Percentiles rank a stretch among this genome's conserved stretches.
phyloP scores from a whole-genome alignment of 2,113 vertebrate species.

The Geothlypis trichas region DNA sequence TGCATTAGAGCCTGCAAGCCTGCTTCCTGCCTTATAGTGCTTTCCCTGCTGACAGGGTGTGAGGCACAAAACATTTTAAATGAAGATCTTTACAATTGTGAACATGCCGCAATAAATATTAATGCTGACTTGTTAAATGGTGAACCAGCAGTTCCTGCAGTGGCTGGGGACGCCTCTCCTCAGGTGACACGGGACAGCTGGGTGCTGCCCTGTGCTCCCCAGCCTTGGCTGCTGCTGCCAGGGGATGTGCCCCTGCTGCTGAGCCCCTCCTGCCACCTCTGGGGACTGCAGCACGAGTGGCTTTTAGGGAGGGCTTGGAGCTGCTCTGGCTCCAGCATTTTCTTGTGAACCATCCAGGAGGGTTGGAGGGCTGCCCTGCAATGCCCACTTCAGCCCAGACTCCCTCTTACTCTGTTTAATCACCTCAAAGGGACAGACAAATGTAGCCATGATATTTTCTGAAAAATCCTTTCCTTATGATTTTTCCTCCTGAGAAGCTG shows the following conservation, averaged over 20 bases:
- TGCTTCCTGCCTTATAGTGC: constrained; percentile 66
- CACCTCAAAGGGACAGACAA: background rate
- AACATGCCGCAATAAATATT: constrained; percentile 72
- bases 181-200: background rate
- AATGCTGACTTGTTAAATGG: constrained; percentile 57
- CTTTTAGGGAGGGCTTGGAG: background rate
- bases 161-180: constrained; percentile 46
- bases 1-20: constrained; percentile 68
- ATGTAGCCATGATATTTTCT: too few species aligned
- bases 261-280: rapidly evolving
- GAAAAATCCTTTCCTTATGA: too few species aligned
- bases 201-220: background rate
- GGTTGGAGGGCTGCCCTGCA: background rate
- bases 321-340: background rate
- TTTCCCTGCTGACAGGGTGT: constrained; percentile 68
- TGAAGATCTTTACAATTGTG: constrained; percentile 66
- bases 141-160: constrained; percentile 42
- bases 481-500: too few species aligned
- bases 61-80: constrained; percentile 72
- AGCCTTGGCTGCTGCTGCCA: background rate
- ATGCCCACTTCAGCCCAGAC: background rate
- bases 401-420: background rate
- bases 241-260: rapidly evolving
- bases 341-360: rapidly evolving
- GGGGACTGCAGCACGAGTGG: background rate